A percentile compares a stretch with the other conserved stretches of the same genome.
Conservation (phyloP, 1,140 invertebrate species). For the Melanaphis sacchari region DNA sequence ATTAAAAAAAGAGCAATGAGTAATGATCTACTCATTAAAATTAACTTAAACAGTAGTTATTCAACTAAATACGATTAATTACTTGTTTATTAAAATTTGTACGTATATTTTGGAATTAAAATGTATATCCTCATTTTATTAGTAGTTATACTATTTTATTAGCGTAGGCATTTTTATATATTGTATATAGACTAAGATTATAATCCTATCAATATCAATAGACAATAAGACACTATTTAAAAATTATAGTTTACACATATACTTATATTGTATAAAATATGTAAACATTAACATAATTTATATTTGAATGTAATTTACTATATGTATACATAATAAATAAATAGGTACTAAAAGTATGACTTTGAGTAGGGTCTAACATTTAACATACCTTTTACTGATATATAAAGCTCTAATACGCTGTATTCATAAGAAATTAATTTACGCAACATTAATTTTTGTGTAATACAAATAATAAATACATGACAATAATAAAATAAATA, state of each 20-base stretch:
- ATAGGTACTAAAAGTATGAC: neutral
- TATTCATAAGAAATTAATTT: neutral
- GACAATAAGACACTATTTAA: neutral
- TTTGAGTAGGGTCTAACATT: neutral
- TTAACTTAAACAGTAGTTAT: neutral
- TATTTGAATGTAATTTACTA: neutral
- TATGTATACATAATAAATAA: neutral
- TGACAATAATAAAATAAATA: neutral
- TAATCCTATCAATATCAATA: neutral
- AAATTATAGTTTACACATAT: neutral
- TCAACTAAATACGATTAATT: neutral
- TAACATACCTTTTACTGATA: neutral
- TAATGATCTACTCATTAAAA: neutral
- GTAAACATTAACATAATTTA: neutral
- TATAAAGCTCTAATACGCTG: neutral
- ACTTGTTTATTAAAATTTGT: neutral
- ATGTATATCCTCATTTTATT: too few relatives aligned
- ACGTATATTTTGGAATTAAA: neutral
- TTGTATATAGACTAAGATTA: neutral
- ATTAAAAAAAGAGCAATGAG: neutral
- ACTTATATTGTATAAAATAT: neutral
- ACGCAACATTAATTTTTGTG: neutral
- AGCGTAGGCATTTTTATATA: neutral
- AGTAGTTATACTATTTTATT: too few relatives aligned
- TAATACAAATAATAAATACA: neutral